Base-by-base conservation (phyloP, 1,140 invertebrate species). In the Brachionus asplanchnoidis region DNA sequence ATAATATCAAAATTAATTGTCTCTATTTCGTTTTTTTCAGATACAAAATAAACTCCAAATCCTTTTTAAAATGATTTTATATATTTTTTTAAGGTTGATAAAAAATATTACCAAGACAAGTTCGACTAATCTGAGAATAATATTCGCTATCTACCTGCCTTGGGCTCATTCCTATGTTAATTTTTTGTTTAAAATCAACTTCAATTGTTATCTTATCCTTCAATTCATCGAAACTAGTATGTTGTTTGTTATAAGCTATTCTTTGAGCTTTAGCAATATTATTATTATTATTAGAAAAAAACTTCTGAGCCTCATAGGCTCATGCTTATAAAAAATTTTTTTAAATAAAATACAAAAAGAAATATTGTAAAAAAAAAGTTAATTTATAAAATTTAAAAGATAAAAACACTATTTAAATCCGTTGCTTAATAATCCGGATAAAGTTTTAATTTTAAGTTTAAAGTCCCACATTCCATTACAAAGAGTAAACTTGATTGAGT, bases 111-210 rank as follows among this genome's bases (percentile, higher is more conserved):
- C 70, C 70, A 7, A 75, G 42, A 46, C 70, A 75, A 75, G 1
- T 46, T 20, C 70, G 36, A 46, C 70, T 75, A 46, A 75, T 75
- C 20, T 75, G 70, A 23, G n/a, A 6, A 46, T 75, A 75, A 46
- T 46, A 75, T 46, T 75, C 70, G 40, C 36, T 46, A 46, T 75
- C 46, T 44, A 75, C 70, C 42, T 75, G 70, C 8, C 70, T 44
- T 20, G 40, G 70, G 42, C 70, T 46, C 36, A 75, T 17, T 75
- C 70, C 70, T 17, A 75, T 9, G 20, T 46, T 17, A 44, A 75
- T 75, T 75, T 75, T 75, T 75, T 75, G 70, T 46, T 75, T 75
- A 46, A 44, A 75, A 46, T 75, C 40, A 75, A 75, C 70, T 46
- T 75, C 70, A 46, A 75, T 75, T 14, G 46, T 32, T 23, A 75